Evolutionary conservation across 2,888 invertebrate genomes (phyloP), one percentile per base, ranked within the genome.

Genomic region (Bimastos eiseni): DNA sequence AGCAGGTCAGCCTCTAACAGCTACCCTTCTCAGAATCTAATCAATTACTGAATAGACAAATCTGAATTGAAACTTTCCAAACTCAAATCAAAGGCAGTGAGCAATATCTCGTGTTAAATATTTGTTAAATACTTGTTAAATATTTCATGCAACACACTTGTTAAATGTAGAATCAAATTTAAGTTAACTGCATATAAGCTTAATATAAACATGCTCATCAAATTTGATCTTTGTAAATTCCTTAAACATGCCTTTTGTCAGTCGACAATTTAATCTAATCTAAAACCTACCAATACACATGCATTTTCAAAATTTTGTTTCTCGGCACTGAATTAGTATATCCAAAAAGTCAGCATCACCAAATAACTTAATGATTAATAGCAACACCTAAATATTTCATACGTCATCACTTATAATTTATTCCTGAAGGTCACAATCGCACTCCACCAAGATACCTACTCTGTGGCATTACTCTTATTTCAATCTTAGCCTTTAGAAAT

Each of bases 161-260:
- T n/a, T n/a, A 70, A 30, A n/a, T 8, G n/a, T n/a, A 30, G n/a
- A 70, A 70, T 70, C 70, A 70, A 70, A n/a, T 70, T 70, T n/a
- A 70, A 70, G 70, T n/a, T 70, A 70, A 70, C 70, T 70, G 70
- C 30, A 70, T 55, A 70, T 70, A 70, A 70, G 70, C 70, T 70
- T 1, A 8, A n/a, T n/a, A 30, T 70, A n/a, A n/a, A 70, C 30
- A n/a, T n/a, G n/a, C 70, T n/a, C 8, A 70, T 70, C n/a, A 70
- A 70, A 70, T 70, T n/a, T 70, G n/a, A 70, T 70, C 70, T 70
- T 70, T n/a, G 70, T 70, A n/a, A n/a, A 70, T n/a, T 70, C 70
- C 0, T 70, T n/a, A 70, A 70, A 70, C n/a, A n/a, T 19, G 49
- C 49, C 49, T 49, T 41, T n/a, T 17, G n/a, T 70, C 70, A 70